phyloP scores from a whole-genome alignment of 2,113 vertebrate genomes.

The Hypomesus transpacificus region DNA sequence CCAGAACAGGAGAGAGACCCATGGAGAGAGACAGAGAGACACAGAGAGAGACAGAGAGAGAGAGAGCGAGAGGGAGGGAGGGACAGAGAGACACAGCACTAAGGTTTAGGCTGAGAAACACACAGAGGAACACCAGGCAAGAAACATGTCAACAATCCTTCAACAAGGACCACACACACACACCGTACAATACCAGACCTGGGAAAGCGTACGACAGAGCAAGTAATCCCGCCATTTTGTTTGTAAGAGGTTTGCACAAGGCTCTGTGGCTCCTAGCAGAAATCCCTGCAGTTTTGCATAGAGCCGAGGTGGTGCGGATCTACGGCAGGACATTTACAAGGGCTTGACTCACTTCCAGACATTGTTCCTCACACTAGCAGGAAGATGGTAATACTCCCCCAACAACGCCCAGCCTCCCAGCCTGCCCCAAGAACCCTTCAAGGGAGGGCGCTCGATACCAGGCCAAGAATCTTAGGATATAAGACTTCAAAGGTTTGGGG shows the following conservation, averaged over 20 bases:
- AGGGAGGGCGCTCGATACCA: conserved; percentile 1
- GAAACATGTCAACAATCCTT: not conserved
- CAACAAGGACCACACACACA: not conserved
- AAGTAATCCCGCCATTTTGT: conserved; percentile 60
- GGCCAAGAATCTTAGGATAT: no score
- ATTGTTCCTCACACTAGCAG: conserved; percentile 62
- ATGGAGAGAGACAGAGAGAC: conserved; percentile 1
- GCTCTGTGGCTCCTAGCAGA: not conserved
- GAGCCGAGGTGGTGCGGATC: conserved; percentile 15
- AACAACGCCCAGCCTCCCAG: conserved; percentile 29
- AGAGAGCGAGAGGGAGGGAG: not conserved
- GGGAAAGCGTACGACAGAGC: conserved; percentile 45
- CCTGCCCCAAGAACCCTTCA: conserved; percentile 24
- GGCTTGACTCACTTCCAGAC: conserved; percentile 68
- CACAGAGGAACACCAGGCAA: not conserved
- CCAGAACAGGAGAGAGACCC: not conserved
- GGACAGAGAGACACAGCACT: not conserved
- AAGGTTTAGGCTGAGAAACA: no score
- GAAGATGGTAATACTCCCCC: conserved; percentile 48
- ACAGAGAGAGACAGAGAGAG: not conserved
- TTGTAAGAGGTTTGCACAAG: conserved; percentile 13
- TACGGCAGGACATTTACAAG: conserved; percentile 51
- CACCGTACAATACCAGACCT: conserved; percentile 51
- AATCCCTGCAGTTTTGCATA: conserved; percentile 11
- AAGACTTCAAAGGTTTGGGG: no score